Evolutionary conservation across 2,113 vertebrate genomes (phyloP), one percentile per base, ranked within the genome.

Genomic region (Zootoca vivipara): DNA sequence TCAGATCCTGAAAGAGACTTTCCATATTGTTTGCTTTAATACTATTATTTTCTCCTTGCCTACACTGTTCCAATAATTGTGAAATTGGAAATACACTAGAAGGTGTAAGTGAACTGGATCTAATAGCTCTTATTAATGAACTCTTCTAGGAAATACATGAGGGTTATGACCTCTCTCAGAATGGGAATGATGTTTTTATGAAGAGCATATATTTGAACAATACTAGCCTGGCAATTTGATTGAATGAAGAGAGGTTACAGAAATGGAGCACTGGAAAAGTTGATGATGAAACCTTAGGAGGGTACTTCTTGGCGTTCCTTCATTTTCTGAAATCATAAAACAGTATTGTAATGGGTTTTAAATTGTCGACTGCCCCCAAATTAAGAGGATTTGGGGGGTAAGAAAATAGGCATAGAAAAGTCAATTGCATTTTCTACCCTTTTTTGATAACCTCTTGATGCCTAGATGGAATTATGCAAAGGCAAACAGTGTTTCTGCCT

Each of bases 191-290:
- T 84, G 46, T 87, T 95, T 95, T 95, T 88, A 92, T 95, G 92
- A 90, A 95, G 79, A 94, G 84, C 69, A 70, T 89, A 65, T 93
- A 92, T 94, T 93, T 93, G 86, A 95, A 94, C 86, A 85, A 77
- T 89, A 26, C 52, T 12, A 75, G 92, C 72, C 93, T 93, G 90
- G 72, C 64, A 91, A 91, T 75, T 35, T 93, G 93, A 84, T 92
- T 78, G 67, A 88, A 84, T 5, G 6, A 95, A 89, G 87, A 93
- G 90, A 87, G 16, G 3, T 73, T 82, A 89, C 81, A 78, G 75
- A 90, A 94, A 87, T 77, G 38, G 30, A 67, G n/a, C 78, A 87
- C 89, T 94, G 90, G 85, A 91, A 91, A 95, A 89, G 84, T 52
- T 78, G 86, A 89, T 88, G 84, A 73, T 85, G 40, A 85, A 84